These are phyloP conservation scores for Phyllotis vaccarum DNA, from an alignment of 2,797 vertebrate genomes.

Conservation along the genomic window DNA sequence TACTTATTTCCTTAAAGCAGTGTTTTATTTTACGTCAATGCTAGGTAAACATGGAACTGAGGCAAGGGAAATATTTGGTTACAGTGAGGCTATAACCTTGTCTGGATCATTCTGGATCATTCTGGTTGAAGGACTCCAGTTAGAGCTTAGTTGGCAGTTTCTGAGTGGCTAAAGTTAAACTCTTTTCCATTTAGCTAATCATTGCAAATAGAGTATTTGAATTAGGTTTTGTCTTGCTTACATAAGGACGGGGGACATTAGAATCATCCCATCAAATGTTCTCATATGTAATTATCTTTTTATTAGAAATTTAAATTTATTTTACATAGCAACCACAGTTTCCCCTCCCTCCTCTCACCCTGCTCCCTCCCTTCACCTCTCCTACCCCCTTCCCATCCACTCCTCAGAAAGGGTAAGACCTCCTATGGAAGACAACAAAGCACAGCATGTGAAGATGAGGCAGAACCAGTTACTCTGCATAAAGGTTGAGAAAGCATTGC, in stretches of 20 bases:
- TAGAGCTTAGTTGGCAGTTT: background rate
- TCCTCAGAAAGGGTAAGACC: too few relatives aligned
- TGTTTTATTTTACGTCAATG: background rate
- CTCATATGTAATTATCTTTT: background rate
- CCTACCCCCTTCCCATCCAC: too few relatives aligned
- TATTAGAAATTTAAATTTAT: too few relatives aligned
- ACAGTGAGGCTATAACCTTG: background rate
- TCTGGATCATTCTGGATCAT: background rate
- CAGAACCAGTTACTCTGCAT: too few relatives aligned
- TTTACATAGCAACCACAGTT: too few relatives aligned
- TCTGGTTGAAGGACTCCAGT: background rate
- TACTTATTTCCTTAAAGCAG: background rate
- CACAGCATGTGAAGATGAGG: too few relatives aligned
- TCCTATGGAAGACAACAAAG: too few relatives aligned
- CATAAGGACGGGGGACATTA: background rate
- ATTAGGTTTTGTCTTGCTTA: background rate
- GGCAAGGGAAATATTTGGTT: constrained; percentile 18
- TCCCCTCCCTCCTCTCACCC: too few relatives aligned
- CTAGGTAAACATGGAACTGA: background rate
- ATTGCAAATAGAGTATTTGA: background rate
- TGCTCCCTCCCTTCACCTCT: too few relatives aligned
- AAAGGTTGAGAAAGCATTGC: too few relatives aligned
- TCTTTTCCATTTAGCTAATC: background rate
- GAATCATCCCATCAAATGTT: background rate
- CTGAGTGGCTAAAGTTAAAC: background rate